Base-by-base conservation (phyloP, 2,888 invertebrate genomes). In the Dyspetes luteomarginatus region DNA sequence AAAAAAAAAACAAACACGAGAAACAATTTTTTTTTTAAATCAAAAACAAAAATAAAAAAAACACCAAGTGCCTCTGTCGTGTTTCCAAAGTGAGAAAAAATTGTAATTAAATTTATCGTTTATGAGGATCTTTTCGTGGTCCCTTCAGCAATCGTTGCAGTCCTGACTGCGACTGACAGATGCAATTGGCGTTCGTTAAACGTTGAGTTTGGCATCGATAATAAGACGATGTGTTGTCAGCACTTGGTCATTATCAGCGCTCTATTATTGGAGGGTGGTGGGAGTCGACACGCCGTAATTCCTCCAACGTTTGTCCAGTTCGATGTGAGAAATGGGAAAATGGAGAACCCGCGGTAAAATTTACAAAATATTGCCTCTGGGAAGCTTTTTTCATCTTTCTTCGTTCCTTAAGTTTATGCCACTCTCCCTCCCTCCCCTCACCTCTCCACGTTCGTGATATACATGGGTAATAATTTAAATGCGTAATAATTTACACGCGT, bases 161-260 rank as follows among this genome's bases (percentile, higher is more conserved):
- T 74, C 45, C 58, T 48, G 67, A 30, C 56, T 48, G 30, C 65
- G 58, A 74, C 74, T 74, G 74, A 56, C 15, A 26, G 17, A 48
- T 4, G 5, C 48, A 15, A 30, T 36, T 64, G n/a, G 15, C 19
- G 17, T 48, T 67, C 52, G 60, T 78, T 26, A 52, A 62, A 78
- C 60, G 81, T 50, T 28, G 43, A 68, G 68, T 60, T 69, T 30
- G 58, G 41, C 65, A 65, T 69, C 73, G 64, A 5, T 65, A 71
- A 50, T 74, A 60, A 69, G 50, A 81, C 68, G 45, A 60, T 36
- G 45, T 22, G 81, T 74, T 78, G 7, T 69, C 30, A 68, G 45
- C 73, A 81, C 81, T 77, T 52, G 69, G 58, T 78, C 60, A 71
- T 74, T 81, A 78, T 78, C 74, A 52, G 65, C 50, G 68, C 74